Evolutionary conservation across 2,888 invertebrate species (phyloP), one percentile per base, ranked within the genome.

Genomic region (Chesias legatella): DNA sequence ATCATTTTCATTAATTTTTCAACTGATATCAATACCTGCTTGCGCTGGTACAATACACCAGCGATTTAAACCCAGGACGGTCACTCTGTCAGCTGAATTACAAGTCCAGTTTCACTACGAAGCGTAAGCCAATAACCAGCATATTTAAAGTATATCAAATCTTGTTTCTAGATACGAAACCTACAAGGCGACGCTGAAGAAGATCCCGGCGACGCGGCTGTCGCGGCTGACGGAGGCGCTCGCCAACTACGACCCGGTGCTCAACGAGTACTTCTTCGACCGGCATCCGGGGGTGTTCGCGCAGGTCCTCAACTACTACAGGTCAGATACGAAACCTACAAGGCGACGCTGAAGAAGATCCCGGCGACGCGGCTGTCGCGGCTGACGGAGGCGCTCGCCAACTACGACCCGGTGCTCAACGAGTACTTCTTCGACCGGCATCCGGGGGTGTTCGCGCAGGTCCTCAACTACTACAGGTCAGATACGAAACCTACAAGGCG

Each of bases 231-330:
- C 97, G 48, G 99, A 99, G 86, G 98, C 98, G 28, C 91, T 99
- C 67, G 98, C 98, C 75, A 99, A 99, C 90, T 99, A 99, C 90
- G 99, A 99, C 89, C 98, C 98, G 33, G 96, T 99, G 69, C 92
- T 99, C 68, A 99, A 99, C 88, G 99, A 99, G 90, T 99, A 98
- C 90, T 99, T 99, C 92, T 99, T 99, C 89, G 99, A 98, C 88
- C 90, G 98, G 60, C 98, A 98, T 89, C 98, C 98, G 17, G 98
- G 98, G 36, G 98, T 91, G 60, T 98, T 98, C 85, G 98, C 97
- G 40, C 98, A 98, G 89, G 95, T 97, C 67, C 92, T 97, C 70
- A 99, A 99, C 86, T 99, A 99, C 84, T 99, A 99, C 90, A 94
- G 96, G 91, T 93, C 44, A 54, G 54, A 54, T 54, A 99, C 88